Conservation (phyloP, 2,797 vertebrate genomes). For the Lepilemur septentrionalis region DNA sequence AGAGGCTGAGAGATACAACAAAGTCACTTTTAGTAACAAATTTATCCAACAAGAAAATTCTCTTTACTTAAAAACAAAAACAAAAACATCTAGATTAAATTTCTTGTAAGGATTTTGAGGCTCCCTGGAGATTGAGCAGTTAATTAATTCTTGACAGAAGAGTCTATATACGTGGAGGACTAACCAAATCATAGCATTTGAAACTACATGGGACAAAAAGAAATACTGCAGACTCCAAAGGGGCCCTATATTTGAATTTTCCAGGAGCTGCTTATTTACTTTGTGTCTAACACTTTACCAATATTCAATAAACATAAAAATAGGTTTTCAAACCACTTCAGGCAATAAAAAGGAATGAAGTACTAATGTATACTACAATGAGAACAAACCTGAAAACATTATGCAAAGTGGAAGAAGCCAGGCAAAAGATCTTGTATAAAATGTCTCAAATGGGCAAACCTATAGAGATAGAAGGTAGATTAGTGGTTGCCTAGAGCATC, state of each 20-base stretch:
- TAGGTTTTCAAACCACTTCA: background rate
- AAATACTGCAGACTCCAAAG: conserved; percentile 16
- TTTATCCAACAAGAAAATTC: background rate
- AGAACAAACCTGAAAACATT: conserved; percentile 13
- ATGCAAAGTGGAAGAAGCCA: conserved; percentile 47
- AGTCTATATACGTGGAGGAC: background rate
- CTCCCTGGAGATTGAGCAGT: background rate
- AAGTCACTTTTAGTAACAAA: conserved; percentile 41
- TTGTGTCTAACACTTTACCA: background rate
- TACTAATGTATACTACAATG: background rate
- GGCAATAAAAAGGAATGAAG: conserved; percentile 24
- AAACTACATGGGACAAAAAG: background rate
- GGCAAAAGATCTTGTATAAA: background rate
- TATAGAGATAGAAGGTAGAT: background rate
- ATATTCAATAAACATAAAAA: conserved; percentile 32
- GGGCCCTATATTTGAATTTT: background rate
- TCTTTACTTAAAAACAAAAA: background rate
- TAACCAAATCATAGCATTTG: background rate
- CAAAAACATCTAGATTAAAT: conserved; percentile 10
- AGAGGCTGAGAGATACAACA: background rate
- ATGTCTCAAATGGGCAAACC: conserved; percentile 12
- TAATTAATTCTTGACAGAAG: conserved; percentile 30
- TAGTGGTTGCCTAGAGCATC: background rate
- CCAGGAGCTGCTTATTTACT: background rate
- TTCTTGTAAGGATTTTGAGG: background rate